These are phyloP conservation scores for Drosophila cognata DNA, from an alignment of 2,888 invertebrate genomes.

Conservation along the genomic window DNA sequence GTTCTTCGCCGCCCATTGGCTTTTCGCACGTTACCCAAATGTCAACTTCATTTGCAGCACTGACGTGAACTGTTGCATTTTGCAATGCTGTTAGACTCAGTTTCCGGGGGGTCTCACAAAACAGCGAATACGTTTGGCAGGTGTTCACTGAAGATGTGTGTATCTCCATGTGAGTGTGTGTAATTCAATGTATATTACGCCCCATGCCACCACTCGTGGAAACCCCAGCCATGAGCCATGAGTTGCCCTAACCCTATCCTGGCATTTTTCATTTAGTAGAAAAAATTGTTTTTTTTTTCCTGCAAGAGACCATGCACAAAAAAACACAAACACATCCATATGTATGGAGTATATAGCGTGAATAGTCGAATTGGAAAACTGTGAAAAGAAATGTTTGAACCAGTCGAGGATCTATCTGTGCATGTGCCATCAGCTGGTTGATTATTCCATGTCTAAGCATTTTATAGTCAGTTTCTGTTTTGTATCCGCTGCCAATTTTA, in stretches of 20 bases:
- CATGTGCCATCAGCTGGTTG: conserved; percentile 26
- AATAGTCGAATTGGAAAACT: conserved; percentile 46
- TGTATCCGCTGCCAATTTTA: conserved; percentile 59
- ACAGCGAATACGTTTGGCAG: conserved; percentile 30
- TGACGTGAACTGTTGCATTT: conserved; percentile 20
- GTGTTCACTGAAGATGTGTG: not conserved
- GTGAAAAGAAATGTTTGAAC: conserved; percentile 35
- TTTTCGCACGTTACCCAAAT: conserved; percentile 22
- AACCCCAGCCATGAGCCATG: not conserved
- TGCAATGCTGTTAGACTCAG: conserved; percentile 8
- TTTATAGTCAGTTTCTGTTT: conserved; percentile 32
- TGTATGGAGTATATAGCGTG: not conserved
- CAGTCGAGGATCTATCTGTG: conserved; percentile 10
- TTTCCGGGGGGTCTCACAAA: conserved; percentile 26
- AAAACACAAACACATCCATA: conserved; percentile 4
- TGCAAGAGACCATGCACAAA: conserved; percentile 1
- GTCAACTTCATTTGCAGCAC: conserved; percentile 13
- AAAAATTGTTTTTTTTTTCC: conserved; percentile 50
- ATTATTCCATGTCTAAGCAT: conserved; percentile 46
- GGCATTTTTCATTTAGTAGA: conserved; percentile 51
- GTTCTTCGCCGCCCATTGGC: conserved; percentile 4
- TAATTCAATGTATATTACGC: conserved; percentile 4
- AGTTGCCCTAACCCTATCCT: conserved; percentile 4
- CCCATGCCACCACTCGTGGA: not conserved
- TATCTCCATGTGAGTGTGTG: conserved; percentile 1